Evolutionary conservation across 2,113 vertebrate genomes (phyloP).

Genomic region (Pteruthius melanotis): DNA sequence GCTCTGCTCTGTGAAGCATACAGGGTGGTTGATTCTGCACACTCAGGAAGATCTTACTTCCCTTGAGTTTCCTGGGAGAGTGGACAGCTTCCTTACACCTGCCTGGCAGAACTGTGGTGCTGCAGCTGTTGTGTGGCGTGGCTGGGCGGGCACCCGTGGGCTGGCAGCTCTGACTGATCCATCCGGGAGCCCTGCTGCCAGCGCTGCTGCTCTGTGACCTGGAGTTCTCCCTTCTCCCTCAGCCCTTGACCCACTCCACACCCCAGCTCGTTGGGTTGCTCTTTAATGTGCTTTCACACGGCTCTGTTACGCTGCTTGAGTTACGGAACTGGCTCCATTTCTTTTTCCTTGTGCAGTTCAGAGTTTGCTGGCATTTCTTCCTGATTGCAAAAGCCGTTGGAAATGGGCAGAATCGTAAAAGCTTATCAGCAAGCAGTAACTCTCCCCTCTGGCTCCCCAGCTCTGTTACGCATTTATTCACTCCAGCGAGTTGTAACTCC

Average conservation of each 20-base stretch:
- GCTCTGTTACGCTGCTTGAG: background rate
- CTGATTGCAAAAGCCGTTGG: background rate
- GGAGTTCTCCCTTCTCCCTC: background rate
- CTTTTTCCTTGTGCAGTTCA: background rate
- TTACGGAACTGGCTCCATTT: background rate
- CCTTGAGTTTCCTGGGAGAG: background rate
- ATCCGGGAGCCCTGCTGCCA: background rate
- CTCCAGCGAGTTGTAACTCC: background rate
- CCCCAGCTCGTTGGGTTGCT: background rate
- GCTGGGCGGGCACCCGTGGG: background rate
- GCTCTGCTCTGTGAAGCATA: background rate
- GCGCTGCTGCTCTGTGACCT: background rate
- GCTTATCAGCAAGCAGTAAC: background rate
- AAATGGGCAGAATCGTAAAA: background rate
- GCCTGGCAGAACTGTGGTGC: fast-evolving
- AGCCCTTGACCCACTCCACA: background rate
- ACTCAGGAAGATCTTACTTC: fast-evolving
- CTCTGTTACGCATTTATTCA: background rate
- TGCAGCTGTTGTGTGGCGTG: fast-evolving
- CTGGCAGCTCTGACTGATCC: background rate
- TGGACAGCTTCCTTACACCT: fast-evolving
- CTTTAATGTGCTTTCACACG: background rate
- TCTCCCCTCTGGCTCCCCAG: background rate
- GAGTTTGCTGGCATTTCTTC: background rate
- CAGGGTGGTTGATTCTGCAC: background rate